Percentiles rank a stretch among this genome's conserved stretches.
Conservation (phyloP, 2,888 invertebrate species). For the Tiliacea citrago region DNA sequence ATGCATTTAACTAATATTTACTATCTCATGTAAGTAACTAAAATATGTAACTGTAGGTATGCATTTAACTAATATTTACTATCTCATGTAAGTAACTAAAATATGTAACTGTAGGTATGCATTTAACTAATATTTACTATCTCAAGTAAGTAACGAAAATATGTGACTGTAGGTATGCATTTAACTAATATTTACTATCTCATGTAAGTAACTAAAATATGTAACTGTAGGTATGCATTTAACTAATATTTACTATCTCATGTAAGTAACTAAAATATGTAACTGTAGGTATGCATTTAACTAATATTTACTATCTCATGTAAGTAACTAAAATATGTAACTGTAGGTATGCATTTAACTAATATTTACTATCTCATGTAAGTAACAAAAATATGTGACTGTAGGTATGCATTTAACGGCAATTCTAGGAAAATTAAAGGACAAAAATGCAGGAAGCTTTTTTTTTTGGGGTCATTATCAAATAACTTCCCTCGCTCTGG, state of each 20-base stretch:
- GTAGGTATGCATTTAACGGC: background rate
- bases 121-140: background rate
- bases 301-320: background rate
- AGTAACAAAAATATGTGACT: conserved; percentile 3
- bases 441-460: too few species aligned
- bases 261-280: background rate
- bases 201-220: background rate
- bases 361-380: background rate
- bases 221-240: too few species aligned
- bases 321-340: conserved; percentile 1
- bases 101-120: too few species aligned
- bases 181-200: background rate
- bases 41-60: too few species aligned
- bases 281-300: too few species aligned
- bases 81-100: background rate
- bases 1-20: conserved; percentile 1
- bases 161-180: too few species aligned
- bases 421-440: background rate
- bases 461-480: too few species aligned
- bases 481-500: too few species aligned
- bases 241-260: background rate
- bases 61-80: conserved; percentile 1
- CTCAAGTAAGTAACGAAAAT: background rate
- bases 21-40: background rate
- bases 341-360: too few species aligned